Evolutionary conservation across 2,888 invertebrate genomes (phyloP).

Genomic region (Hylaea fasciaria): DNA sequence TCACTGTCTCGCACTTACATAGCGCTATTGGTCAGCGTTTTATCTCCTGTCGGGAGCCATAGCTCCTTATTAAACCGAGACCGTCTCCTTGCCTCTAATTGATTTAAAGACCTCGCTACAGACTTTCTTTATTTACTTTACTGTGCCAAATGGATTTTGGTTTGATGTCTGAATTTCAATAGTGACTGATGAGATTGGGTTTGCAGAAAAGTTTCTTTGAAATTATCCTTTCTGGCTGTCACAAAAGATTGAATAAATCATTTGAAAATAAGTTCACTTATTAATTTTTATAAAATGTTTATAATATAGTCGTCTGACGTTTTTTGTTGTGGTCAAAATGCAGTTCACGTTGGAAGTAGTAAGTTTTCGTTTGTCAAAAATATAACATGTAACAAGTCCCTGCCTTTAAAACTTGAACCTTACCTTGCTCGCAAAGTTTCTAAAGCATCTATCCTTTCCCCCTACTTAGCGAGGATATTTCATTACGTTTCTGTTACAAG

Average conservation of each 20-base stretch:
- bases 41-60: conserved; percentile 66
- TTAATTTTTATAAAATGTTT: too few species aligned
- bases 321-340: too few species aligned
- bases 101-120: conserved; percentile 73
- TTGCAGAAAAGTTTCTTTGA: conserved; percentile 3
- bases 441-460: conserved; percentile 18
- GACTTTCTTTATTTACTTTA: conserved; percentile 63
- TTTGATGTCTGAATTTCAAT: conserved; percentile 47
- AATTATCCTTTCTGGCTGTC: too few species aligned
- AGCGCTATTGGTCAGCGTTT: conserved; percentile 67
- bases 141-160: conserved; percentile 50
- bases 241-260: too few species aligned
- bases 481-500: conserved; percentile 33
- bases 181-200: conserved; percentile 40
- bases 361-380: too few species aligned
- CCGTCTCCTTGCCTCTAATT: conserved; percentile 74
- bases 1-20: conserved; percentile 12
- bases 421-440: conserved; percentile 14
- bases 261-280: too few species aligned
- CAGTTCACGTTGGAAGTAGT: too few species aligned
- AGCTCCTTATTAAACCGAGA: conserved; percentile 81
- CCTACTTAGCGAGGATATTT: conserved; percentile 31
- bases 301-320: too few species aligned
- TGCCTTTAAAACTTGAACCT: too few species aligned
- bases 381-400: too few species aligned